phyloP scores from a whole-genome alignment of 2,888 invertebrate species.

The Willowsia nigromaculata region DNA sequence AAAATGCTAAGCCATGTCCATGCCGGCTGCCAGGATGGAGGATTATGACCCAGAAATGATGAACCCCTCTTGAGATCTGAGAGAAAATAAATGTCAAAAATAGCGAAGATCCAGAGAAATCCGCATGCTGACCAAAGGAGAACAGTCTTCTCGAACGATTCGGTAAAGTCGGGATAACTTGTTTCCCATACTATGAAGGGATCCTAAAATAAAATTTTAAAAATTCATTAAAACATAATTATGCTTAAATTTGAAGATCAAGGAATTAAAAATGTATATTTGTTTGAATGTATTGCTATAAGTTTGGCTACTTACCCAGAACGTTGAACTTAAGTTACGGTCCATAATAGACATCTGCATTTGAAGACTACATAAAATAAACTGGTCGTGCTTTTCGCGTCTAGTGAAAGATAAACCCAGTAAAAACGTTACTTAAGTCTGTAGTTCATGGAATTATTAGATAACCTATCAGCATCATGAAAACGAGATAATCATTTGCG shows the following conservation, averaged over 20 bases:
- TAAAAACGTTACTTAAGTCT: too few species aligned
- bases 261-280: not conserved
- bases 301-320: conserved; percentile 67
- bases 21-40: conserved; percentile 25
- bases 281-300: not conserved
- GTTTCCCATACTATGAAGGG: conserved; percentile 89
- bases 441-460: too few species aligned
- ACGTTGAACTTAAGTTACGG: conserved; percentile 64
- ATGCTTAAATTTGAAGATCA: not conserved
- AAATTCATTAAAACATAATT: not conserved
- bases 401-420: too few species aligned
- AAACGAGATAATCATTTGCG: too few species aligned
- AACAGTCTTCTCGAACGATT: conserved; percentile 95
- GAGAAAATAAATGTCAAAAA: conserved; percentile 87
- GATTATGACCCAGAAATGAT: not conserved
- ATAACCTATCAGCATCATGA: too few species aligned
- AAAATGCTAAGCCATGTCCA: conserved; percentile 35
- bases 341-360: conserved; percentile 48
- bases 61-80: not conserved
- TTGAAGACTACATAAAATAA: too few species aligned
- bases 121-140: conserved; percentile 93
- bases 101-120: conserved; percentile 89
- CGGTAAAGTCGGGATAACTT: conserved; percentile 89
- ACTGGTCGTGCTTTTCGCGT: too few species aligned
- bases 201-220: conserved; percentile 83